Evolutionary conservation across 2,113 vertebrate species (phyloP), one percentile per base, ranked within the genome.

Genomic region (Lagopus muta): DNA sequence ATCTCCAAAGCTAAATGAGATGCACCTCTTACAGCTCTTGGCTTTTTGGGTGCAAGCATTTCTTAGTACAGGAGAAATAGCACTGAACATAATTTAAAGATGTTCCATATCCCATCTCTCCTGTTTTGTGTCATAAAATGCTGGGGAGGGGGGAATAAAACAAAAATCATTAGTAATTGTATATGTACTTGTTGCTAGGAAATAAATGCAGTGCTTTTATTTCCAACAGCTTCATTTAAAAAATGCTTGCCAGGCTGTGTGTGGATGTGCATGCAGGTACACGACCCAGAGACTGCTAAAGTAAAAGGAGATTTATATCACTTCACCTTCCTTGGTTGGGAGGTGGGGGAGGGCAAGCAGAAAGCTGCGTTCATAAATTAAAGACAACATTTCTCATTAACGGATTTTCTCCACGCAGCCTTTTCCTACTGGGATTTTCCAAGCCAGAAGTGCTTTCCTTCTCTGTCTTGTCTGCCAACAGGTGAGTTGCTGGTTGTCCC

Each of bases 401-500:
- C 16, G 12, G 6, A n/a, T 86, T 82, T 70, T 15, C 75, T 32
- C 50, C 30, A 10, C 2, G 10, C 12, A 57, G 4, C 25, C 21
- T 78, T 78, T 50, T 78, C 20, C 75, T 50, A 47, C 0, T 7
- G 70, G 43, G 22, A 20, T 85, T 89, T 85, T 42, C 71, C 83
- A 74, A 55, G 14, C 10, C 19, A 47, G 55, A 32, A 43, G 11
- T 3, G 2, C 42, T 90, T 61, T 48, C 58, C 17, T 45, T 7
- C 48, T 43, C 55, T 42, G 48, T 42, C 12, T 74, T 2, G 0
- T 25, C 40, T 2, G 1, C 34, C 10, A 8, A 9, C 8, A 22
- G 70, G 16, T 45, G 61, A 38, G 24, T 66, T 66, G 25, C 8
- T 2, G 55, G 24, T 30, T 1, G 0, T 6, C 43, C 13, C 62